These are phyloP conservation scores for Melanargia galathea DNA, from an alignment of 2,888 invertebrate species.

Conservation along the genomic window DNA sequence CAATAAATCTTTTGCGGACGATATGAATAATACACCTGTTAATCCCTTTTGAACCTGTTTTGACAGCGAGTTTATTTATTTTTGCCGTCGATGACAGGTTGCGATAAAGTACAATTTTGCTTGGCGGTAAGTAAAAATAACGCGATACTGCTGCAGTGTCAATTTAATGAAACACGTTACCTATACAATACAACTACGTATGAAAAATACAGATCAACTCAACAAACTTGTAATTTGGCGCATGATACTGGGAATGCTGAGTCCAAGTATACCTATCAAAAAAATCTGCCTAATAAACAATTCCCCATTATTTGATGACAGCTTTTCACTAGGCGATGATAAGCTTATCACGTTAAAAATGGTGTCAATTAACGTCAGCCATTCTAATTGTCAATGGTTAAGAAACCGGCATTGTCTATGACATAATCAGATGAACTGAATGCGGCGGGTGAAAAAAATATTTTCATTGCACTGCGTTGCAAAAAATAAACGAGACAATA, in stretches of 20 bases:
- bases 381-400: conserved; percentile 26
- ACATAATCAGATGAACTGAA: conserved; percentile 38
- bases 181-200: too few relatives aligned
- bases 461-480: conserved; percentile 13
- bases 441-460: conserved; percentile 17
- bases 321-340: background rate
- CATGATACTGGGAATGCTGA: background rate
- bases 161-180: background rate
- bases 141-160: background rate
- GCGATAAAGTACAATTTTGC: background rate
- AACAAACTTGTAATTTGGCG: background rate
- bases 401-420: conserved; percentile 30
- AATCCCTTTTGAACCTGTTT: conserved; percentile 20
- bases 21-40: conserved; percentile 13
- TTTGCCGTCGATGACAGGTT: conserved; percentile 11
- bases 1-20: background rate
- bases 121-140: background rate
- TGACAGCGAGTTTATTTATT: conserved; percentile 12
- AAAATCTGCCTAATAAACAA: too few relatives aligned
- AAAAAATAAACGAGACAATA: conserved; percentile 7
- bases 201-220: background rate
- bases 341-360: background rate
- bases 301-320: background rate
- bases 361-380: conserved; percentile 15
- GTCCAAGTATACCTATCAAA: too few relatives aligned